Base-by-base conservation (phyloP, 2,797 vertebrate species). In the Enteromius treurensis region DNA sequence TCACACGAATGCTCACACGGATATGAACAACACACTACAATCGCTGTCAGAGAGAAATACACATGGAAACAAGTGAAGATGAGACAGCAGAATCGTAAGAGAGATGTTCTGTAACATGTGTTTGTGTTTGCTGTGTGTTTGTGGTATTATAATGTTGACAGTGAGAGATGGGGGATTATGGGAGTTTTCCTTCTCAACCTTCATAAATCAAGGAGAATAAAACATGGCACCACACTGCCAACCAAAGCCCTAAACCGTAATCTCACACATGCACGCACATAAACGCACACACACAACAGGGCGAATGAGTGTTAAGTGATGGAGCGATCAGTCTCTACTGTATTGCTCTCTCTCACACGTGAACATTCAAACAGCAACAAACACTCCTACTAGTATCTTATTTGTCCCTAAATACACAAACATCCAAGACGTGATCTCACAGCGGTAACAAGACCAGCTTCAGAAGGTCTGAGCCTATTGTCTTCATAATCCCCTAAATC, bases 131-230 rank as follows among this genome's bases (percentile, higher is more conserved):
- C 69, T 84, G 79, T 70, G 84, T 76, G 77, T 84, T 84, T 88
- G 85, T 69, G 85, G 85, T 64, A 29, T 82, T 77, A 69, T 62
- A 65, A 32, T 64, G 74, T 70, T 82, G 79, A 80, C 87, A 80
- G 32, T 77, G 80, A 86, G 71, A 34, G 71, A 88, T 86, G 83
- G 58, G 32, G 73, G 73, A 85, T 81, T 85, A 85, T 32, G 69
- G 78, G 70, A 62, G 64, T 86, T 80, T 82, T 88, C 77, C 71
- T 85, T 74, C 67, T 62, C 77, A 80, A 83, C 32, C 51, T n/a
- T 86, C 81, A 84, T 83, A 84, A 82, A 86, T 86, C 85, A 86
- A 60, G 45, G 70, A 88, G 84, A 88, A 89, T 87, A 84, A 83
- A 80, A 89, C 86, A 84, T 47, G 82, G 83, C 19, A 53, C 64